Base-by-base conservation (phyloP, 2,113 vertebrate genomes). In the Balaeniceps rex region DNA sequence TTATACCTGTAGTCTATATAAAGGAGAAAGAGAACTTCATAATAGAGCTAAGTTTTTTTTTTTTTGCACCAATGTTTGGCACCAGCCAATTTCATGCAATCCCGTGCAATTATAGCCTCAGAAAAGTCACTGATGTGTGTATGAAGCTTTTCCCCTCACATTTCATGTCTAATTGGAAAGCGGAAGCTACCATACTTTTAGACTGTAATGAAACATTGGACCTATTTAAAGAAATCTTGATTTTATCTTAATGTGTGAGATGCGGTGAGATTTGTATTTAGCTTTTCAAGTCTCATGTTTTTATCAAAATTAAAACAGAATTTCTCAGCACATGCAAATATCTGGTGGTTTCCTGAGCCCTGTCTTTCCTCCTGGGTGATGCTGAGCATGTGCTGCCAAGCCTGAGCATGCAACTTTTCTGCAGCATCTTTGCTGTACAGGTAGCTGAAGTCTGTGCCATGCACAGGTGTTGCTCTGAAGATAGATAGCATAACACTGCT, bases 321-420 rank as follows among this genome's bases (percentile, higher is more conserved):
- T 83, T 93, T 77, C 34, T 52, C 28, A 68, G 57, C 14, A 71
- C 22, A 60, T 38, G 28, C 18, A 64, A 55, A 15, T 75, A 38
- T 7, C 25, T 34, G 12, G 5, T 71, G 49, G 7, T 76, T 26
- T 57, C 52, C 47, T 47, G 22, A 79, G n/a, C 19, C 9, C 38
- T 75, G 64, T 81, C 24, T 65, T 88, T 72, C 11, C 47, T 64
- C 22, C 34, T 57, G 49, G 29, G 3, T 77, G 44, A 23, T 33
- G 18, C 51, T 3, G 4, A 44, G 29, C 11, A 23, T 9, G 19
- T 46, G 40, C 49, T 85, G 19, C 46, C 33, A 22, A 55, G 42
- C 12, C 29, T 3, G 5, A 60, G 25, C 0, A 0, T 46, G 33
- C 4, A 34, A 3, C n/a, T 47, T 33, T 3, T 63, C 36, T 34